phyloP scores from a whole-genome alignment of 2,113 vertebrate genomes.

The Lycaon pictus region DNA sequence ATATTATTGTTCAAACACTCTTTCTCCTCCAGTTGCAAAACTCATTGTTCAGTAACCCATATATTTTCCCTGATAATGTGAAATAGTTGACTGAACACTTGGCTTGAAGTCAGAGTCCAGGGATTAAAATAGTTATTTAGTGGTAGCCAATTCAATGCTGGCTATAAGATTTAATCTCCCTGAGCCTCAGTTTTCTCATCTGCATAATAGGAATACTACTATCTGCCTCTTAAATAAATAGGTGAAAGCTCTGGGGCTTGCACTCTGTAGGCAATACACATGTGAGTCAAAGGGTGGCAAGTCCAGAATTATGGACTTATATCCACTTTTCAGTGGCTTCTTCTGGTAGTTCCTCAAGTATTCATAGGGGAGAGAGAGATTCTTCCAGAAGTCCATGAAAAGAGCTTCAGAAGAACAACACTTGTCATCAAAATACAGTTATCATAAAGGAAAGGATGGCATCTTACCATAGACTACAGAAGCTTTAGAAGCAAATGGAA shows the following conservation, averaged over 20 bases:
- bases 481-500: background rate
- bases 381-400: background rate
- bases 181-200: background rate
- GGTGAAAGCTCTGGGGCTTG: background rate
- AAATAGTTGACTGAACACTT: background rate
- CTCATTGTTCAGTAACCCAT: background rate
- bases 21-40: background rate
- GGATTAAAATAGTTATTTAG: background rate
- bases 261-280: background rate
- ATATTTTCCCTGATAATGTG: background rate
- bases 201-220: background rate
- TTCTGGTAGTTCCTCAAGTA: background rate
- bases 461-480: background rate
- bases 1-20: background rate
- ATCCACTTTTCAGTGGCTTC: background rate
- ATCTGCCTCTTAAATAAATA: background rate
- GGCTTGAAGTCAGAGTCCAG: background rate
- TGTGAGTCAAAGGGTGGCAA: background rate
- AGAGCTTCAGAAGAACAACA: background rate
- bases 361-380: background rate
- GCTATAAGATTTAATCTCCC: background rate
- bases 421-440: background rate
- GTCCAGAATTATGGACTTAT: no score
- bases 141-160: background rate
- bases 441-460: background rate